Conservation (phyloP, 2,113 vertebrate genomes). For the Sardina pilchardus region DNA sequence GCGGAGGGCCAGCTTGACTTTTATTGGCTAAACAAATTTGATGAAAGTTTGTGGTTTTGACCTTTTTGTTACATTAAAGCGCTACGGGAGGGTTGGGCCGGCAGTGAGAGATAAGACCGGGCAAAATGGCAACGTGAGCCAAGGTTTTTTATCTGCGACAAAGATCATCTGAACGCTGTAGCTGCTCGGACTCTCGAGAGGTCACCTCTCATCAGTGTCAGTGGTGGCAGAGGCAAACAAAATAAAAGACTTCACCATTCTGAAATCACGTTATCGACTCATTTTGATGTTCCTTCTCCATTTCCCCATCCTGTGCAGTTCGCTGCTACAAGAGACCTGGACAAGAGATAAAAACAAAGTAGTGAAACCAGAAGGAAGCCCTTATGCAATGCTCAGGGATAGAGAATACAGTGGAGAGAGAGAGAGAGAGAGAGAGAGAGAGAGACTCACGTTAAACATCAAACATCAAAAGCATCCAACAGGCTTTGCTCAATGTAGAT, state of each 20-base stretch:
- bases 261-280: slow-evolving; percentile 28
- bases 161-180: slow-evolving; percentile 24
- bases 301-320: not conserved
- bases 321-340: not conserved
- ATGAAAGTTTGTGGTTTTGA: slow-evolving; percentile 71
- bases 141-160: slow-evolving; percentile 22
- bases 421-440: not conserved
- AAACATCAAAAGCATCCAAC: not conserved
- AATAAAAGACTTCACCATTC: slow-evolving; percentile 37
- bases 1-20: slow-evolving; percentile 57
- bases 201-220: slow-evolving; percentile 37
- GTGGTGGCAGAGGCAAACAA: slow-evolving; percentile 20
- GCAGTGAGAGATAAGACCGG: slow-evolving; percentile 32
- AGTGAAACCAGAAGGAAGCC: not conserved
- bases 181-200: slow-evolving; percentile 21
- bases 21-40: slow-evolving; percentile 71
- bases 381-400: not conserved
- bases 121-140: slow-evolving; percentile 18
- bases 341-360: not conserved
- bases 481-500: not conserved
- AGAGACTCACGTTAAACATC: not conserved
- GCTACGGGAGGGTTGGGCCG: slow-evolving; percentile 43
- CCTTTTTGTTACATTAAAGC: slow-evolving; percentile 64
- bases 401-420: not conserved
- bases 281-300: slow-evolving; percentile 1